Conservation (phyloP, 2,888 invertebrate species). For the Endotricha flammealis region DNA sequence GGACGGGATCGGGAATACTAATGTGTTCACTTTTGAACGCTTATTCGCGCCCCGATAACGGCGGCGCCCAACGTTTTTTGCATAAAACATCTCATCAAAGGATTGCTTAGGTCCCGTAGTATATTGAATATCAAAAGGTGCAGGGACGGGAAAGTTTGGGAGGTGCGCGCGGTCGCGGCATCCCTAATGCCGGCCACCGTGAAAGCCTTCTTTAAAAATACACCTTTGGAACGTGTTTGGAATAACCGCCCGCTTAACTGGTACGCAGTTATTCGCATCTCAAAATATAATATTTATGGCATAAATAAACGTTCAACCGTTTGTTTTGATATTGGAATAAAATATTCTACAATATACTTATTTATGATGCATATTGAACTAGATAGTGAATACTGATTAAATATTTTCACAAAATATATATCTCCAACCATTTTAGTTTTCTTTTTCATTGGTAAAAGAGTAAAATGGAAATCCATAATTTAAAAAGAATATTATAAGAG, state of each 20-base stretch:
- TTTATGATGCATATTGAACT: too few species aligned
- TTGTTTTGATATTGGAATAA: slow-evolving; percentile 23
- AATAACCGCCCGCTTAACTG: slow-evolving; percentile 53
- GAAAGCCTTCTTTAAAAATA: slow-evolving; percentile 74
- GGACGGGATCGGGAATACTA: slow-evolving; percentile 68
- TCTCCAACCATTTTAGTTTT: too few species aligned
- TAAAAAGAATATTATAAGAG: too few species aligned
- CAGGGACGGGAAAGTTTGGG: slow-evolving; percentile 64
- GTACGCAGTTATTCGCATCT: slow-evolving; percentile 28
- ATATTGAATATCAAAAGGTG: slow-evolving; percentile 79
- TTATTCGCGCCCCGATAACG: slow-evolving; percentile 73
- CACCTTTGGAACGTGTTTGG: slow-evolving; percentile 69
- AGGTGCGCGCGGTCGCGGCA: slow-evolving; percentile 52
- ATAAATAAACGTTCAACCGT: slow-evolving; percentile 26
- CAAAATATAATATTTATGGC: slow-evolving; percentile 35
- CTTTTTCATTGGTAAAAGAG: too few species aligned
- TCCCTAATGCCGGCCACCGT: slow-evolving; percentile 66
- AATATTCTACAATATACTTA: slow-evolving; percentile 12
- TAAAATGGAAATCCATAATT: too few species aligned
- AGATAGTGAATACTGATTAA: too few species aligned
- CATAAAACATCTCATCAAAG: slow-evolving; percentile 79
- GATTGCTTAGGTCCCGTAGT: slow-evolving; percentile 72
- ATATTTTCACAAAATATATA: too few species aligned
- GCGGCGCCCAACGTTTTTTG: slow-evolving; percentile 73
- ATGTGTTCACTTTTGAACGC: slow-evolving; percentile 75